Conservation (phyloP, 1,140 invertebrate genomes). For the Leptoteleia sp. region DNA sequence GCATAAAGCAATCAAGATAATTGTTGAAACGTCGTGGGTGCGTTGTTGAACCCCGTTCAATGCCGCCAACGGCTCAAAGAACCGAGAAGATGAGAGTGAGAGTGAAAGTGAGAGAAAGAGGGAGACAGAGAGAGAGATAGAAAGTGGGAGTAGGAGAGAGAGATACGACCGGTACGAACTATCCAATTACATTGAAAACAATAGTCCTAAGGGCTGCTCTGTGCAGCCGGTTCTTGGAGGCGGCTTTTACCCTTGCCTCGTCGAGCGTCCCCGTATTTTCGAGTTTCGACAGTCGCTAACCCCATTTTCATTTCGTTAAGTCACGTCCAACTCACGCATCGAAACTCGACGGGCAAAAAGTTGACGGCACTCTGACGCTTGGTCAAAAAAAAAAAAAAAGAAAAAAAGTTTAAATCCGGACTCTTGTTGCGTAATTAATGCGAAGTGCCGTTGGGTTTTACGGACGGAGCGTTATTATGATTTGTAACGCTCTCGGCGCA, state of each 20-base stretch:
- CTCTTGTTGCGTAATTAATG: slow-evolving; percentile 19
- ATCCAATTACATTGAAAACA: slow-evolving; percentile 83
- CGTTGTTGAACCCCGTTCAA: too few species aligned
- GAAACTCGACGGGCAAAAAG: slow-evolving; percentile 22
- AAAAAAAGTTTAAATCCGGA: slow-evolving; percentile 6
- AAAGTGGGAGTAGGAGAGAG: too few species aligned
- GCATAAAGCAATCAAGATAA: slow-evolving; percentile 82
- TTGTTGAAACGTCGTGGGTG: slow-evolving; percentile 79
- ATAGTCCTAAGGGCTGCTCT: slow-evolving; percentile 81
- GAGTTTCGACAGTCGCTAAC: slow-evolving; percentile 42
- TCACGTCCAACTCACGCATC: slow-evolving; percentile 22
- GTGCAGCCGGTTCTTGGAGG: slow-evolving; percentile 64
- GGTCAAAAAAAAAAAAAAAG: slow-evolving; percentile 18
- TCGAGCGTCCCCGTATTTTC: slow-evolving; percentile 36
- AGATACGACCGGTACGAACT: slow-evolving; percentile 75
- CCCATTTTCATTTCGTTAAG: slow-evolving; percentile 36
- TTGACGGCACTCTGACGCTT: slow-evolving; percentile 12
- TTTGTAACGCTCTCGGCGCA: slow-evolving; percentile 24
- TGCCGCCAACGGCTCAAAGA: slow-evolving; percentile 66
- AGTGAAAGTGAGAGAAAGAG: too few species aligned
- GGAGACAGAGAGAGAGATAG: too few species aligned
- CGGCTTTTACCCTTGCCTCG: slow-evolving; percentile 52
- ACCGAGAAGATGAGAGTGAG: slow-evolving; percentile 37
- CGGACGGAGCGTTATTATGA: slow-evolving; percentile 33
- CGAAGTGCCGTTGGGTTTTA: slow-evolving; percentile 25